Percentiles rank a stretch among this genome's conserved stretches.
Evolutionary conservation across 2,797 vertebrate species (phyloP).

Genomic region (Loris lydekkerianus): DNA sequence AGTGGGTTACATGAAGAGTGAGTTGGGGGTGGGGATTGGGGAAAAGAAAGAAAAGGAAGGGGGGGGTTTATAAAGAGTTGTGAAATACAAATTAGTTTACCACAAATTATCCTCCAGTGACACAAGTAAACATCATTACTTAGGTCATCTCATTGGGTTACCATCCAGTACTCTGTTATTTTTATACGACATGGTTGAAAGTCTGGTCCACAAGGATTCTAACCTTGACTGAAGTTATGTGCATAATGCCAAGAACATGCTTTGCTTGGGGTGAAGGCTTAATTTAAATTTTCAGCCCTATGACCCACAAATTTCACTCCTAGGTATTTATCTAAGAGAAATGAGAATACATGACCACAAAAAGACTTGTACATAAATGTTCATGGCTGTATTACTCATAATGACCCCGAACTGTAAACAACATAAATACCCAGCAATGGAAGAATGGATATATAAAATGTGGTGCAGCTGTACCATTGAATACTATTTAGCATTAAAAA

Average conservation of each 20-base stretch:
- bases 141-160: not conserved
- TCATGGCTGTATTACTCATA: not conserved
- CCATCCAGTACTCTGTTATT: not conserved
- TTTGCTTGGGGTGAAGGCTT: not conserved
- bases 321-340: not conserved
- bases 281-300: not conserved
- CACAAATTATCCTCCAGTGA: not conserved
- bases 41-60: not conserved
- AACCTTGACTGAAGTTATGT: not conserved
- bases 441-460: not conserved
- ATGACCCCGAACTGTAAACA: not conserved
- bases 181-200: not conserved
- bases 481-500: not conserved
- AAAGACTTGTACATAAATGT: not conserved
- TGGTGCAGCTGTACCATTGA: fast-evolving
- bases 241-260: not conserved
- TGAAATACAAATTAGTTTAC: not conserved
- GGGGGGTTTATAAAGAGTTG: not conserved
- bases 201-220: not conserved
- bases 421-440: fast-evolving
- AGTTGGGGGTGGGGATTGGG: not conserved
- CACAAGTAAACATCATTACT: not conserved
- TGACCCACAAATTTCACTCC: not conserved
- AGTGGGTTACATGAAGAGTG: not conserved
- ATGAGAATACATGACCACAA: not conserved